Conservation (phyloP, 2,888 invertebrate species). For the Watsonalla binaria region DNA sequence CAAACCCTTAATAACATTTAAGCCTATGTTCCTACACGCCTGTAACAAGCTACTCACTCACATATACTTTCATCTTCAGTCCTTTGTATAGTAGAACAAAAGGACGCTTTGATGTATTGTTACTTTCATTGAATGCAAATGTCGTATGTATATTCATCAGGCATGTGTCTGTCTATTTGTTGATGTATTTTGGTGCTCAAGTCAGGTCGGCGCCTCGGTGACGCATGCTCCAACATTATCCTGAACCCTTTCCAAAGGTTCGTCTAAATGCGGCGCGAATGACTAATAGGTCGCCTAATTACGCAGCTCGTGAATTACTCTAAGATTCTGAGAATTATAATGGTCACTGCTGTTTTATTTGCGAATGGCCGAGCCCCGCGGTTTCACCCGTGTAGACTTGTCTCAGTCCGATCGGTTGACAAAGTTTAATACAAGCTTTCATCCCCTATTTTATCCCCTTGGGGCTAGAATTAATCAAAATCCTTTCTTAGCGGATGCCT, state of each 20-base stretch:
- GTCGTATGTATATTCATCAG: slow-evolving; percentile 17
- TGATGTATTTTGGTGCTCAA: slow-evolving; percentile 35
- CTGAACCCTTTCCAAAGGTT: slow-evolving; percentile 37
- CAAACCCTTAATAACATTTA: no score
- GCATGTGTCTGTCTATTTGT: slow-evolving; percentile 20
- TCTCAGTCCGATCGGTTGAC: no score
- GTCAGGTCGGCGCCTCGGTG: slow-evolving; percentile 49
- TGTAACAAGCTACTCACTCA: not conserved
- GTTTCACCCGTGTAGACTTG: no score
- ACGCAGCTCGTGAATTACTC: slow-evolving; percentile 12
- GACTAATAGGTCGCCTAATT: slow-evolving; percentile 42
- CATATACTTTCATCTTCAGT: slow-evolving; percentile 5
- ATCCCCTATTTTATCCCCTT: no score
- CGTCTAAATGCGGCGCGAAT: slow-evolving; percentile 53
- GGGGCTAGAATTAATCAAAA: no score
- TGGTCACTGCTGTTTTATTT: slow-evolving; percentile 2
- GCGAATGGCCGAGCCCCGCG: no score
- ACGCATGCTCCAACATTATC: slow-evolving; percentile 56
- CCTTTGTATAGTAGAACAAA: slow-evolving; percentile 15
- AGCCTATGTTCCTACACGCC: no score
- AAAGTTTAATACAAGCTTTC: no score
- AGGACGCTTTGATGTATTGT: slow-evolving; percentile 1
- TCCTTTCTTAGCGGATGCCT: no score
- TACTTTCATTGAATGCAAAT: slow-evolving; percentile 18
- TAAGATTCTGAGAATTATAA: slow-evolving; percentile 14